phyloP scores from a whole-genome alignment of 2,797 vertebrate genomes.

The Chlorospingus semifuscus region DNA sequence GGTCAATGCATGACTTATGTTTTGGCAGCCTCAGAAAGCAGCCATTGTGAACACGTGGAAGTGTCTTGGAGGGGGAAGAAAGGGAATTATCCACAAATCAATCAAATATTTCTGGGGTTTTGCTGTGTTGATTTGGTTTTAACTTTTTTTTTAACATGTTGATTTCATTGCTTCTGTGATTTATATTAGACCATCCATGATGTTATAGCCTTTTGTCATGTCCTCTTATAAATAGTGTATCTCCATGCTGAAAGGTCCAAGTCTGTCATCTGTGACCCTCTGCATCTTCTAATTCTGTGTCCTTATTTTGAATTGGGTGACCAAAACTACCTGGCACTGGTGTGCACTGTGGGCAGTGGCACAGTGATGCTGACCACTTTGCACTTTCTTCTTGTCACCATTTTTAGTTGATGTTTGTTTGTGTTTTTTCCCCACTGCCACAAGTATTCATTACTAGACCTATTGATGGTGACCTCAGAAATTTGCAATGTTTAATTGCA shows the following conservation, averaged over 20 bases:
- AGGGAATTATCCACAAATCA: not conserved
- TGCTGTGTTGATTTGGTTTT: not conserved
- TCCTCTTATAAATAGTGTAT: not conserved
- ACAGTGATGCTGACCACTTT: not conserved
- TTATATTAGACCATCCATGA: not conserved
- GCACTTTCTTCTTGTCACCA: not conserved
- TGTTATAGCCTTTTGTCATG: not conserved
- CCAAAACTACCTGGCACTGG: not conserved
- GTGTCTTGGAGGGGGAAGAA: not conserved
- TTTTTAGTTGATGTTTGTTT: not conserved
- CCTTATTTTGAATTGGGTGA: not conserved
- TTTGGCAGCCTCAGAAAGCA: constrained; percentile 34
- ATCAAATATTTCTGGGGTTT: not conserved
- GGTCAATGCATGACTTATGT: not conserved
- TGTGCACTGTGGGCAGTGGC: not conserved
- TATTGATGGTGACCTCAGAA: not conserved
- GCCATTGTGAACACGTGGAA: not conserved
- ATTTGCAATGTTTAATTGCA: not conserved
- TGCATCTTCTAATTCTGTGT: not conserved
- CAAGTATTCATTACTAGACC: not conserved
- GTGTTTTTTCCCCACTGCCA: not conserved
- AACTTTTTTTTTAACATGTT: not conserved
- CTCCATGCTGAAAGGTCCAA: not conserved
- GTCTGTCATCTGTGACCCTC: not conserved
- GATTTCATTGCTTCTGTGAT: not conserved